phyloP scores from a whole-genome alignment of 2,888 invertebrate genomes.

The Acleris laterana region DNA sequence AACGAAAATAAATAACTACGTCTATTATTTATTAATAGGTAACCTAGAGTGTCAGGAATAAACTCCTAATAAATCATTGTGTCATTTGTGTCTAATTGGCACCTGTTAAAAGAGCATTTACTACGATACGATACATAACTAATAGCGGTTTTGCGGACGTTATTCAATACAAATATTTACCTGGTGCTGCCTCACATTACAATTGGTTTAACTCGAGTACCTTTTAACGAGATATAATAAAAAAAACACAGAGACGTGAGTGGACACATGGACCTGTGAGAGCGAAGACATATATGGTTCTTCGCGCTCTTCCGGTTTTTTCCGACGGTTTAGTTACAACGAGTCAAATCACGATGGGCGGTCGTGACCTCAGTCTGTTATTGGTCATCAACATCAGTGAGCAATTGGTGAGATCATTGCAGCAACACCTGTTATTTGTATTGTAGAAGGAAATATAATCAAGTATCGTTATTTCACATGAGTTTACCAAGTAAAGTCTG shows the following conservation, averaged over 20 bases:
- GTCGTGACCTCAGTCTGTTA: constrained; percentile 66
- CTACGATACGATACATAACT: background rate
- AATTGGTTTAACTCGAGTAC: constrained; percentile 13
- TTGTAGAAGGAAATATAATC: constrained; percentile 19
- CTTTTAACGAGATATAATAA: constrained; percentile 13
- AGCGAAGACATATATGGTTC: constrained; percentile 2
- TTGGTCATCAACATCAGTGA: constrained; percentile 68
- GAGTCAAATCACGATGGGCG: constrained; percentile 36
- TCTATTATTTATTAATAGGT: background rate
- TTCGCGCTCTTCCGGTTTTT: constrained; percentile 36
- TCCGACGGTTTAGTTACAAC: constrained; percentile 29
- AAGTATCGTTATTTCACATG: constrained; percentile 6
- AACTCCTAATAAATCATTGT: constrained; percentile 14
- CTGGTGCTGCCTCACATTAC: constrained; percentile 6
- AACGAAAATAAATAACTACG: too few species aligned
- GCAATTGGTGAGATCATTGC: constrained; percentile 78
- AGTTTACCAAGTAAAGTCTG: background rate
- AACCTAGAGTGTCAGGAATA: background rate
- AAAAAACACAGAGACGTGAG: constrained; percentile 1
- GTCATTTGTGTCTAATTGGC: constrained; percentile 25
- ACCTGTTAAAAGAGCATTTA: background rate
- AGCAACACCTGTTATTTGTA: constrained; percentile 50
- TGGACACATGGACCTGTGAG: background rate
- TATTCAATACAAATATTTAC: constrained; percentile 7
- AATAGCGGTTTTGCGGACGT: background rate